Evolutionary conservation across 2,113 vertebrate genomes (phyloP), one percentile per base, ranked within the genome.

Genomic region (Petromus typicus): DNA sequence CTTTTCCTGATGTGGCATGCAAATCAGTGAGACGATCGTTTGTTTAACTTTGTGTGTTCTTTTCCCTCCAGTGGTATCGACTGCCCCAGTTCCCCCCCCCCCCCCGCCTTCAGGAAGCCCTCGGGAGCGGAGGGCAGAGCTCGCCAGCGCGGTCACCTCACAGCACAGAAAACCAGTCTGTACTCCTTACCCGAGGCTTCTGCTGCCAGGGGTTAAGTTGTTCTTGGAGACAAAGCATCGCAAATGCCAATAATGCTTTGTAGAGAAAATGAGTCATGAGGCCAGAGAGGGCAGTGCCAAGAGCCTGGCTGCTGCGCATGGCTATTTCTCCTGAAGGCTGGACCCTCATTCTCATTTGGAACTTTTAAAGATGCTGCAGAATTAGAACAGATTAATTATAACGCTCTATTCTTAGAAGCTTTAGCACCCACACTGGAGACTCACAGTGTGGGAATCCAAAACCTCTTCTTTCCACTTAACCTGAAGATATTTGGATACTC

Each of bases 21-120:
- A 83, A 69, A 91, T 95, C 86, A 89, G 80, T 40, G 27, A 95
- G 90, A 96, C 57, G 80, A 71, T 63, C 63, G 66, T 83, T 92
- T 89, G 63, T 95, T 86, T 92, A 81, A 45, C 66, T 95, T 88
- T 56, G 45, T 89, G 37, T 63, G 17, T 91, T 7, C 87, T 89
- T 91, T 90, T 91, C 82, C 96, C 90, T 64, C 57, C 2, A 34
- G 40, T 80, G 76, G 59, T 89, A 96, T 90, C 16, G 82, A 96
- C 95, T 56, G 27, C 3, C 76, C 63, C 57, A 61, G 67, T 92
- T 95, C 93, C 95, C 84, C 57, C 86, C 37, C 2, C 66, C 7
- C 95, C 84, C 57, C 86, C 37, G 2, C 66, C 7, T 93, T 83
- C 91, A 45, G 48, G 34, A 96, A 80, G 34, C 83, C 59, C 76